Percentiles rank a stretch among this genome's conserved stretches.
Conservation (phyloP, 2,888 invertebrate species). For the Eupithecia inturbata region DNA sequence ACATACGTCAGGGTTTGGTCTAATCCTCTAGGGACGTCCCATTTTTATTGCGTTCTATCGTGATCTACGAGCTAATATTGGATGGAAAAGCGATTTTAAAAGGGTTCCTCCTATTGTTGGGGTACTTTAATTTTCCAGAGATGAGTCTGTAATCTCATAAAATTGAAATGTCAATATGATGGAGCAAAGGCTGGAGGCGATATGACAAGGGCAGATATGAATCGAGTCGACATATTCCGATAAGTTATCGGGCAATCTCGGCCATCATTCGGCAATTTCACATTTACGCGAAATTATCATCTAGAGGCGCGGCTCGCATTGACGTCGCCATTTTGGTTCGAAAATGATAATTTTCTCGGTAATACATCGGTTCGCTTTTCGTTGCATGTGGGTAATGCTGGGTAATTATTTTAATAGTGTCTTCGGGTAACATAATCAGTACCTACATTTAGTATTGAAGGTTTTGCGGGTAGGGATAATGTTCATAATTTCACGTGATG, state of each 20-base stretch:
- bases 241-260: slow-evolving; percentile 63
- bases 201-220: slow-evolving; percentile 45
- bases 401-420: slow-evolving; percentile 74
- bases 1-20: slow-evolving; percentile 80
- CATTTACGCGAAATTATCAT: slow-evolving; percentile 69
- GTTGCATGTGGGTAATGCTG: slow-evolving; percentile 57
- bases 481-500: slow-evolving; percentile 29
- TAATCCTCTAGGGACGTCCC: slow-evolving; percentile 78
- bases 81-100: slow-evolving; percentile 68
- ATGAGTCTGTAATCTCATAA: slow-evolving; percentile 34
- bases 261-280: slow-evolving; percentile 68
- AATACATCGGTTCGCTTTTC: slow-evolving; percentile 62
- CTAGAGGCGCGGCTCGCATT: slow-evolving; percentile 57
- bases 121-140: slow-evolving; percentile 46
- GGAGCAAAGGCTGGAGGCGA: slow-evolving; percentile 48
- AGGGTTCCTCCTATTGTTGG: slow-evolving; percentile 59
- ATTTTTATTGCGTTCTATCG: slow-evolving; percentile 79
- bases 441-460: slow-evolving; percentile 40
- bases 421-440: slow-evolving; percentile 58
- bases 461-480: slow-evolving; percentile 29
- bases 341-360: slow-evolving; percentile 69
- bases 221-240: slow-evolving; percentile 57
- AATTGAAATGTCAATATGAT: slow-evolving; percentile 41
- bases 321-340: slow-evolving; percentile 61
- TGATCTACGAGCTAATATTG: slow-evolving; percentile 78